Percentiles rank a stretch among this genome's conserved stretches.
Evolutionary conservation across 1,140 invertebrate genomes (phyloP).

Genomic region (Oscheius sp.): DNA sequence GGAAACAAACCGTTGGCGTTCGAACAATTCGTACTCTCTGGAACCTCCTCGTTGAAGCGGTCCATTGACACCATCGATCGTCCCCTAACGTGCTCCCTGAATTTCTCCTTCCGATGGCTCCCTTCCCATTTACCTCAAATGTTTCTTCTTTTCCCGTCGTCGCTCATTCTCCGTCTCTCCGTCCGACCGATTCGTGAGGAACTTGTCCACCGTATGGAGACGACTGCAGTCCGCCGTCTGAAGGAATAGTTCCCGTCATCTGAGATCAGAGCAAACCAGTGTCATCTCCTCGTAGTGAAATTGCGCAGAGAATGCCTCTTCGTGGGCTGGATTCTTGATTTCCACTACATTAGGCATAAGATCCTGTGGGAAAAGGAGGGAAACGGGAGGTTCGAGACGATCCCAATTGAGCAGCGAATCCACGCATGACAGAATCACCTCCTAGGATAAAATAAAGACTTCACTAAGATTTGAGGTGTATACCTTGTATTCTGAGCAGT

Average conservation of each 20-base stretch:
- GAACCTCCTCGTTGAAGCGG: neutral
- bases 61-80: neutral
- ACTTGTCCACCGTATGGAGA: neutral
- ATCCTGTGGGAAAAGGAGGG: neutral
- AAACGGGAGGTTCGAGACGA: neutral
- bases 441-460: neutral
- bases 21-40: neutral
- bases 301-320: neutral
- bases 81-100: neutral
- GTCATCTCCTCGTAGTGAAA: neutral
- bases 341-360: neutral
- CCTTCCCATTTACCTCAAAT: neutral
- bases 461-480: neutral
- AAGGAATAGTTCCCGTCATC: neutral
- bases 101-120: neutral
- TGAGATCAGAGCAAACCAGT: too few species aligned
- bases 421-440: neutral
- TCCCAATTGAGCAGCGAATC: neutral
- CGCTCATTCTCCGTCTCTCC: neutral
- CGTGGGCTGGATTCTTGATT: neutral
- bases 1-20: neutral
- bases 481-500: neutral
- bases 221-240: conserved; percentile 4
- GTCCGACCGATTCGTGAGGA: neutral
- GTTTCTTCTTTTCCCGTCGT: conserved; percentile 1